Percentiles rank a stretch among this genome's conserved stretches.
These are phyloP conservation scores for Tupaia chinensis DNA, from an alignment of 2,113 vertebrate species.

Conservation along the genomic window DNA sequence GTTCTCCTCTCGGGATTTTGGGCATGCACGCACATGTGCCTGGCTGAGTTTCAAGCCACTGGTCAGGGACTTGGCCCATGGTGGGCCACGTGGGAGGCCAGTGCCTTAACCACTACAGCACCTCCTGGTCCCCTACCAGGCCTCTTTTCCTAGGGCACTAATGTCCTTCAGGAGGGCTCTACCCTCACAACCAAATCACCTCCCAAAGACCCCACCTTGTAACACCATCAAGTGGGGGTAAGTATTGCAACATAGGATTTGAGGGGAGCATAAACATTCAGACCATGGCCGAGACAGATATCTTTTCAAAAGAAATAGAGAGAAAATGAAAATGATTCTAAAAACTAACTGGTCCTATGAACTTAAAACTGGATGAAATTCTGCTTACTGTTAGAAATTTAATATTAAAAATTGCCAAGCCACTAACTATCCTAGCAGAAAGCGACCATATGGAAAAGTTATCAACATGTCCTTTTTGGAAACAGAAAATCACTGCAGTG, in stretches of 20 bases:
- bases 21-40: too few relatives aligned
- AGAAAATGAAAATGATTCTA: conserved; percentile 22
- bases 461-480: conserved; percentile 78
- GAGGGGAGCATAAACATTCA: background rate
- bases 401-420: conserved; percentile 82
- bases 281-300: background rate
- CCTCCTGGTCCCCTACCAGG: too few relatives aligned
- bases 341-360: conserved; percentile 70
- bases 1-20: too few relatives aligned
- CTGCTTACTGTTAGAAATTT: conserved; percentile 83
- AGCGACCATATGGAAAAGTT: conserved; percentile 84
- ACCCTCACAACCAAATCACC: too few relatives aligned
- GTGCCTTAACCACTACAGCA: too few relatives aligned
- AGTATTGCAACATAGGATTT: background rate
- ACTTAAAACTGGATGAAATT: conserved; percentile 83
- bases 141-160: background rate
- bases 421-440: conserved; percentile 78
- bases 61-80: too few relatives aligned
- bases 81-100: too few relatives aligned
- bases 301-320: conserved; percentile 45
- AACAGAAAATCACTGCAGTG: conserved; percentile 69
- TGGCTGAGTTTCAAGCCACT: too few relatives aligned
- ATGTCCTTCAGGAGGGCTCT: too few relatives aligned
- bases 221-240: too few relatives aligned
- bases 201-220: background rate